Base-by-base conservation (phyloP, 64 coral and sea anemone genomes). In the Exaiptasia diaphana region DNA sequence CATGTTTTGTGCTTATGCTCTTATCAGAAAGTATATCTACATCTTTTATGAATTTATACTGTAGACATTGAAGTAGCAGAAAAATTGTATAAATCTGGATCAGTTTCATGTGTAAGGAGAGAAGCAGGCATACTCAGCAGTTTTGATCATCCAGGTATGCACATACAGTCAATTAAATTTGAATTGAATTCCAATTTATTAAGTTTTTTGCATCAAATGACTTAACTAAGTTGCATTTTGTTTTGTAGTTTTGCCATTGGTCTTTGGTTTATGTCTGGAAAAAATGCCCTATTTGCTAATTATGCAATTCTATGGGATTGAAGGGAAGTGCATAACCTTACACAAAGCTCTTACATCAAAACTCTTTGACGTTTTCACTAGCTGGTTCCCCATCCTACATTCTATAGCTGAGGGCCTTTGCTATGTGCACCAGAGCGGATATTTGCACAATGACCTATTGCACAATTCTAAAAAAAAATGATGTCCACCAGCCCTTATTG, bases 121-220 rank as follows among this genome's bases (percentile, higher is more conserved):
- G 68, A 75, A 57, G 69, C 82, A 39, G 42, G 38, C 23, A 53
- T 82, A 14, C 15, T 82, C 20, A 67, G 44, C n/a, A 67, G 42
- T 64, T 68, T 82, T 65, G 79, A 82, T 45, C 79, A 82, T 32
- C 79, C 67, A 43, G 50, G 69, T 85, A 74, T 56, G n/a, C n/a
- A n/a, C n/a, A n/a, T n/a, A n/a, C n/a, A n/a, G n/a, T n/a, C n/a
- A n/a, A n/a, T n/a, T n/a, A n/a, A n/a, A n/a, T n/a, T n/a, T n/a
- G n/a, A n/a, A n/a, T n/a, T n/a, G n/a, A n/a, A n/a, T n/a, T n/a
- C n/a, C n/a, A n/a, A n/a, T n/a, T n/a, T n/a, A n/a, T n/a, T n/a
- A n/a, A n/a, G n/a, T n/a, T n/a, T n/a, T n/a, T n/a, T n/a, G n/a
- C n/a, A n/a, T n/a, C n/a, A n/a, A n/a, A n/a, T n/a, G n/a, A n/a